These are phyloP conservation scores for Buphagus erythrorhynchus DNA, from an alignment of 2,797 vertebrate species.

Conservation along the genomic window DNA sequence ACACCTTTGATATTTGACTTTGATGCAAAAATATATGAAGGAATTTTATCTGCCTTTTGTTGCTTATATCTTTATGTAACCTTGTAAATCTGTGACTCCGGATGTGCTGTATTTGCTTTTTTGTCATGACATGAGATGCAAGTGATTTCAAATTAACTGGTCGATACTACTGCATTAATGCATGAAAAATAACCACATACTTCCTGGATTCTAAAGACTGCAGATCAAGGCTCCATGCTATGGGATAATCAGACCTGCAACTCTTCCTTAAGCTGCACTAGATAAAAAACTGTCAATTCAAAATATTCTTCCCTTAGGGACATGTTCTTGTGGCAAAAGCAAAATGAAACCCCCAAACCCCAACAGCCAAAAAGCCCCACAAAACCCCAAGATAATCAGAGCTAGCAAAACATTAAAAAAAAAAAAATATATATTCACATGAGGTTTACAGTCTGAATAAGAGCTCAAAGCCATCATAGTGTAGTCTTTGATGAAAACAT, in stretches of 20 bases:
- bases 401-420: neutral
- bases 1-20: neutral
- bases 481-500: neutral
- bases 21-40: neutral
- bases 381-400: neutral
- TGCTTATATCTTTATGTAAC: neutral
- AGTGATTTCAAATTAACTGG: neutral
- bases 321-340: neutral
- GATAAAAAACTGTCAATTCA: neutral
- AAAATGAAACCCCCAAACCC: neutral
- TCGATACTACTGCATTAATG: neutral
- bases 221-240: neutral
- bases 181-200: neutral
- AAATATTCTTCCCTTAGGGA: neutral
- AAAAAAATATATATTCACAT: neutral
- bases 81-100: neutral
- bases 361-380: neutral
- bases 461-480: neutral
- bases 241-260: neutral
- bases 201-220: neutral
- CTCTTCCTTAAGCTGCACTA: neutral
- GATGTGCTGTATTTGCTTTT: neutral
- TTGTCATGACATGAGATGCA: neutral
- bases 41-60: neutral
- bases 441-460: neutral